Evolutionary conservation across 2,113 vertebrate species (phyloP).

Genomic region (Rafetus swinhoei): DNA sequence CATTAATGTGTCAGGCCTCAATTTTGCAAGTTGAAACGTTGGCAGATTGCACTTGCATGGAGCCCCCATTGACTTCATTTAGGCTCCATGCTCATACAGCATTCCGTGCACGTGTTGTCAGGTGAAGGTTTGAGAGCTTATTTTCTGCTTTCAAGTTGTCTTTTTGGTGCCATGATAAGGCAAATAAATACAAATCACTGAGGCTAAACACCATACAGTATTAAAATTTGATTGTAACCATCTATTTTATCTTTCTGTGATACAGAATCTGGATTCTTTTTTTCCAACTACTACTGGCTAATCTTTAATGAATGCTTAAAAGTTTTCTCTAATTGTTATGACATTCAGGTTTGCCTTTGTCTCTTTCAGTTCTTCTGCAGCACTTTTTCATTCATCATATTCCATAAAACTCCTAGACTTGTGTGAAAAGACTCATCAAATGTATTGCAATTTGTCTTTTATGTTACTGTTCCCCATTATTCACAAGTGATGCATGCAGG

Average conservation of each 20-base stretch:
- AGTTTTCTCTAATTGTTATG: not conserved
- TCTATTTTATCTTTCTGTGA: not conserved
- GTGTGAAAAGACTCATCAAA: constrained; percentile 26
- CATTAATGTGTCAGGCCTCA: fast-evolving
- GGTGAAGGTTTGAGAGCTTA: not conserved
- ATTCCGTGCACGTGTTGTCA: not conserved
- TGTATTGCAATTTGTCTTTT: constrained; percentile 33
- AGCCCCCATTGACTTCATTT: not conserved
- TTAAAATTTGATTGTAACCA: not conserved
- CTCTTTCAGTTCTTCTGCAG: not conserved
- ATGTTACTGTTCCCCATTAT: constrained; percentile 35
- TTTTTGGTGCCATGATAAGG: not conserved
- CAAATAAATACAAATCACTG: not conserved
- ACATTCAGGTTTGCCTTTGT: not conserved
- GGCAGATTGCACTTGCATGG: not conserved
- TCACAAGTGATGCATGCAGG: not conserved
- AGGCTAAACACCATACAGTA: not conserved
- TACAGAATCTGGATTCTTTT: not conserved
- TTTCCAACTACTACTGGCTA: not conserved
- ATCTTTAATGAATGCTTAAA: not conserved
- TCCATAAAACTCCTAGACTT: not conserved
- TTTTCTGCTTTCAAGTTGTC: not conserved
- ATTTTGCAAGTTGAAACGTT: not conserved
- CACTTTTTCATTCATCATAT: constrained; percentile 33
- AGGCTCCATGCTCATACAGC: not conserved